Evolutionary conservation across 1,140 invertebrate species (phyloP).

Genomic region (Phthorimaea operculella): DNA sequence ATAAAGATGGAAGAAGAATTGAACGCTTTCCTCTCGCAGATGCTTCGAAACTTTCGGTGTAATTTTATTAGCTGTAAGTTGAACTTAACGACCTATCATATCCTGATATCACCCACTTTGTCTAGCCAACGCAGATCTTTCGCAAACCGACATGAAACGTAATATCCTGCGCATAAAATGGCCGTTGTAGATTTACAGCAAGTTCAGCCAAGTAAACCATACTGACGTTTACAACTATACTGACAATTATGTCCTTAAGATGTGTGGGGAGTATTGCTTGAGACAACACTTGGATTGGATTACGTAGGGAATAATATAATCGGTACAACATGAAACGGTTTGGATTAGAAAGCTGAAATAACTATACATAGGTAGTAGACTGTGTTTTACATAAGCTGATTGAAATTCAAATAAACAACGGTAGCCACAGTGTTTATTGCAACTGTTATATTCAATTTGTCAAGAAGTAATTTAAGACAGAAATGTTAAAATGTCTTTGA

Average conservation of each 20-base stretch:
- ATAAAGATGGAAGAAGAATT: no score
- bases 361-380: no score
- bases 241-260: constrained; percentile 2
- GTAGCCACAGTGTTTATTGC: neutral
- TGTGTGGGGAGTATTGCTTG: constrained; percentile 1
- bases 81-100: neutral
- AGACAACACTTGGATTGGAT: neutral
- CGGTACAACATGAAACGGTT: no score
- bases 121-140: constrained; percentile 14
- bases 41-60: no score
- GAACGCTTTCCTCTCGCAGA: no score
- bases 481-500: no score
- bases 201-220: constrained; percentile 21
- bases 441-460: neutral
- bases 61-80: no score
- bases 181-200: constrained; percentile 21
- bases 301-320: neutral
- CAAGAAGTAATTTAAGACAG: no score
- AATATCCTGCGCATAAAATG: constrained; percentile 20
- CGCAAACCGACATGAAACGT: constrained; percentile 20
- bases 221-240: constrained; percentile 23
- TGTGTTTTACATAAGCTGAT: neutral
- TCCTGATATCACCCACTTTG: constrained; percentile 7
- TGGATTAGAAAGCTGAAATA: constrained; percentile 1
- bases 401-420: neutral